Conservation (phyloP, 2,113 vertebrate species). For the Solenodon paradoxus region DNA sequence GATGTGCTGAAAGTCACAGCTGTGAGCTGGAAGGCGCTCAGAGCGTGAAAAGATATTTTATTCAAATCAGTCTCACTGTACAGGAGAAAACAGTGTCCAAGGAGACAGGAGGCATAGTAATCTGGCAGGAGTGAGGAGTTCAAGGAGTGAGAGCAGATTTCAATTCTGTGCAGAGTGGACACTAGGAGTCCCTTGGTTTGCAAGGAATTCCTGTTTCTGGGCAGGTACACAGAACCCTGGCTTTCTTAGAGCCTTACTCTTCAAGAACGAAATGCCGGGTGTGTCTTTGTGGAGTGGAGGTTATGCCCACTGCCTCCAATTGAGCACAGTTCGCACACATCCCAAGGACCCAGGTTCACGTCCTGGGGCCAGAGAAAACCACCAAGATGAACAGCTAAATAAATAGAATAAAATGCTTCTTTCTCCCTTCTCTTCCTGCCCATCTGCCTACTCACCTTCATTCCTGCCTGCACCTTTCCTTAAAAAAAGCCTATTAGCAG, state of each 20-base stretch:
- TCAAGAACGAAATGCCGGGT: background rate
- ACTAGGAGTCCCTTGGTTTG: background rate
- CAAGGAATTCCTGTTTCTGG: background rate
- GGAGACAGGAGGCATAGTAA: background rate
- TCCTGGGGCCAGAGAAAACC: too few species aligned
- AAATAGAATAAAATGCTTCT: too few species aligned
- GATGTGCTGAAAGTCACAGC: background rate
- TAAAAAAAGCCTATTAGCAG: background rate
- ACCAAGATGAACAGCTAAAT: too few species aligned
- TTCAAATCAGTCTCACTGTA: background rate
- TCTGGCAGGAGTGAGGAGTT: background rate
- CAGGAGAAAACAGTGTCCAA: background rate
- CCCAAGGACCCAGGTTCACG: too few species aligned
- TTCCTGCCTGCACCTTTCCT: too few species aligned
- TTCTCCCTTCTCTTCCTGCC: too few species aligned
- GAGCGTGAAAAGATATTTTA: background rate
- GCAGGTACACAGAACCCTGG: background rate
- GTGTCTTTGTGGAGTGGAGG: too few species aligned
- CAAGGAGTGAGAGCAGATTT: background rate
- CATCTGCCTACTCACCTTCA: too few species aligned
- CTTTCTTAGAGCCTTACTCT: background rate
- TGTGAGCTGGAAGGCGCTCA: background rate
- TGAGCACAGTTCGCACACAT: too few species aligned
- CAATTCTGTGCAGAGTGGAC: background rate
- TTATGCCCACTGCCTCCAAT: too few species aligned